A percentile compares a stretch with the other conserved stretches of the same genome.
Evolutionary conservation across 2,888 invertebrate species (phyloP).

Genomic region (Pandemis heparana): DNA sequence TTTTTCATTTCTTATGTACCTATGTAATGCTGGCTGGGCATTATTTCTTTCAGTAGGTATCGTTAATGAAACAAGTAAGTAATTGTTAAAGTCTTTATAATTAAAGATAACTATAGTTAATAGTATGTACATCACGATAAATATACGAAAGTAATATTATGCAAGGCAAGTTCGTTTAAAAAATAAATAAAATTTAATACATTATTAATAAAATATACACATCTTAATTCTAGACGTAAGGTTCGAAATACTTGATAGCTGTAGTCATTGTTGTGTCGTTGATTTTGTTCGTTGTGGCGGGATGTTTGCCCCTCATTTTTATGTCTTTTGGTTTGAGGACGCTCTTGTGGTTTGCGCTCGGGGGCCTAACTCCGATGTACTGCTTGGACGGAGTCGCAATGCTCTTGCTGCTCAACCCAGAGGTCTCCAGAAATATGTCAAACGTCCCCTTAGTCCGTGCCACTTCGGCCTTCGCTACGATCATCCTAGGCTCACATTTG

Average conservation of each 20-base stretch:
- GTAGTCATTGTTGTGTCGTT: slow-evolving; percentile 85
- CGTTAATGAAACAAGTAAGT: slow-evolving; percentile 64
- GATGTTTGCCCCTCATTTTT: slow-evolving; percentile 89
- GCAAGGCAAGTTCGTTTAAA: slow-evolving; percentile 82
- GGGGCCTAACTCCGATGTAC: slow-evolving; percentile 80
- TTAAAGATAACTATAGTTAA: slow-evolving; percentile 36
- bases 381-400: slow-evolving; percentile 85
- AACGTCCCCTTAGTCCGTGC: slow-evolving; percentile 84
- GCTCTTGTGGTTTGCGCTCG: slow-evolving; percentile 90
- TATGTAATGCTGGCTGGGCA: not conserved
- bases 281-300: slow-evolving; percentile 86
- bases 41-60: not conserved
- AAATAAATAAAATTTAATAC: slow-evolving; percentile 77
- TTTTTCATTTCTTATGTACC: too few species aligned
- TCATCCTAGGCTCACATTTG: slow-evolving; percentile 77
- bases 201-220: slow-evolving; percentile 54
- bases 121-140: slow-evolving; percentile 43
- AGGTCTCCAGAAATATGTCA: slow-evolving; percentile 92
- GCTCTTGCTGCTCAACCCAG: slow-evolving; percentile 92
- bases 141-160: slow-evolving; percentile 72
- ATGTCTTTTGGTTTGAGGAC: slow-evolving; percentile 92
- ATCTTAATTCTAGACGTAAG: slow-evolving; percentile 71
- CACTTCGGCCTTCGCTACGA: slow-evolving; percentile 64
- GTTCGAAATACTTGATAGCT: slow-evolving; percentile 85
- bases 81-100: slow-evolving; percentile 68